Percentiles rank a stretch among this genome's conserved stretches.
Evolutionary conservation across 2,113 vertebrate species (phyloP).

Genomic region (Phrynosoma platyrhinos): DNA sequence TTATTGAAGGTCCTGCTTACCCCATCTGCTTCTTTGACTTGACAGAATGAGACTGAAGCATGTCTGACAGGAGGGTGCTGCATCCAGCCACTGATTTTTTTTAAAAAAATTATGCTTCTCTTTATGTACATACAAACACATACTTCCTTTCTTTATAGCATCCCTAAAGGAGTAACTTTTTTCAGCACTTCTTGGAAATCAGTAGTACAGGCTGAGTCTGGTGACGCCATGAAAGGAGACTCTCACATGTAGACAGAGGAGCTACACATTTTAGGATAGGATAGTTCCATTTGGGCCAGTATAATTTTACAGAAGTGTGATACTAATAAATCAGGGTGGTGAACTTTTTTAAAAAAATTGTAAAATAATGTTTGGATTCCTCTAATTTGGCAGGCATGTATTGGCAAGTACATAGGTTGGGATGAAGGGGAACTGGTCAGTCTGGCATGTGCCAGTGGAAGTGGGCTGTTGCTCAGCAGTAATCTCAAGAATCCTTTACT

Average conservation of each 20-base stretch:
- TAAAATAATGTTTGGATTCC: neutral
- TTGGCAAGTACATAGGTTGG: neutral
- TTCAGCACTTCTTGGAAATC: neutral
- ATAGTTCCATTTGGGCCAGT: neutral
- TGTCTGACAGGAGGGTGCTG: neutral
- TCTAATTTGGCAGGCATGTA: neutral
- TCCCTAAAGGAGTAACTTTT: neutral
- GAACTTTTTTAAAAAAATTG: neutral
- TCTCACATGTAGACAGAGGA: neutral
- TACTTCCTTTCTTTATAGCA: neutral
- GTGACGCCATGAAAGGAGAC: neutral
- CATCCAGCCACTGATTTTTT: neutral
- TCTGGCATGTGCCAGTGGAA: neutral
- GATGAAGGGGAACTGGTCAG: neutral
- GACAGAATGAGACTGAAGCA: neutral
- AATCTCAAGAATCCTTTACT: neutral
- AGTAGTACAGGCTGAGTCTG: neutral
- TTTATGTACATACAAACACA: neutral
- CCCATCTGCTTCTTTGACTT: neutral
- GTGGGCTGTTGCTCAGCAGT: neutral
- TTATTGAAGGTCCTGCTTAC: neutral
- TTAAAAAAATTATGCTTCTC: neutral
- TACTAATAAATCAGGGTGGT: neutral
- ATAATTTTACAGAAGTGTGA: neutral
- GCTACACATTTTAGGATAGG: neutral